Conservation (phyloP, 2,113 vertebrate species). For the Clarias macrocephalus region DNA sequence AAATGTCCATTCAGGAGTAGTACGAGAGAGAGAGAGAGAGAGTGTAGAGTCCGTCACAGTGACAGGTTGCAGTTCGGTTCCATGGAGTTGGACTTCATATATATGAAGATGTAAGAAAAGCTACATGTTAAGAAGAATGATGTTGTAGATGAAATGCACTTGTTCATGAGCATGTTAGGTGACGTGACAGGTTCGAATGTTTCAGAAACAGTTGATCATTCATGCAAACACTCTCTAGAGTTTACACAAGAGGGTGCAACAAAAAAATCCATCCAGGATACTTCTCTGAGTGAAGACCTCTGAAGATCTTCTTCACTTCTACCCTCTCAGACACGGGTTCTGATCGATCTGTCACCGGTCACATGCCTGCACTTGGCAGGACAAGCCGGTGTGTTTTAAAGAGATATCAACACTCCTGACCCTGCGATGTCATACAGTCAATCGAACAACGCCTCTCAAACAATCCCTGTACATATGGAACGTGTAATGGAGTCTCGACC, state of each 20-base stretch:
- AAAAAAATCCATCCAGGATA: neutral
- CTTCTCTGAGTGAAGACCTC: no score
- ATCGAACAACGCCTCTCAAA: no score
- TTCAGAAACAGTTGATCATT: neutral
- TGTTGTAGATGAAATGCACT: neutral
- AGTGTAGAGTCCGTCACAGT: neutral
- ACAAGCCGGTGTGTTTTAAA: no score
- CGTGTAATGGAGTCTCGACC: no score
- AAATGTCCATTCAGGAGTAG: conserved; percentile 26
- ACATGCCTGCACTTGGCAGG: no score
- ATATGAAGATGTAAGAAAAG: neutral
- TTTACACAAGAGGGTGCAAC: no score
- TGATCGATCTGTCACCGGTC: no score
- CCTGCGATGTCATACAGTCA: no score
- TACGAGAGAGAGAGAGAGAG: neutral
- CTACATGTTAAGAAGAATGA: neutral
- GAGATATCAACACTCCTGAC: no score
- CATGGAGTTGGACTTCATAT: neutral
- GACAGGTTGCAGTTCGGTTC: neutral
- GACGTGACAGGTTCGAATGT: neutral
- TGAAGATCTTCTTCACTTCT: no score
- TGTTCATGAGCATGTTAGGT: neutral
- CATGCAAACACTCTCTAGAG: neutral
- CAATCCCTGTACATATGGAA: no score
- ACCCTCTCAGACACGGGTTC: no score